Percentiles rank a stretch among this genome's conserved stretches.
Evolutionary conservation across 1,140 invertebrate species (phyloP).

Genomic region (Drosophila sturtevanti): DNA sequence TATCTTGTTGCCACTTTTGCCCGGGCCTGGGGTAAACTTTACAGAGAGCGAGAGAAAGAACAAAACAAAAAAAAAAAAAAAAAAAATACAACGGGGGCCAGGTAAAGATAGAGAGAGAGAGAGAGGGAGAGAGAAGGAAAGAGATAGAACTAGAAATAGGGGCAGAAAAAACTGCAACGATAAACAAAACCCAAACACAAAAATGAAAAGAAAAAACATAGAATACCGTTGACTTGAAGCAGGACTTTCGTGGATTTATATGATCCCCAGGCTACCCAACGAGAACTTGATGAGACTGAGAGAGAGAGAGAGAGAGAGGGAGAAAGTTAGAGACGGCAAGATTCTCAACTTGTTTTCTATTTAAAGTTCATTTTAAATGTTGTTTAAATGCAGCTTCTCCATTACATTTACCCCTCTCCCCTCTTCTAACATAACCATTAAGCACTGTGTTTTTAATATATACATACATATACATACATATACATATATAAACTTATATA

Average conservation of each 20-base stretch:
- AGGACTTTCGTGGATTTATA: slow-evolving; percentile 34
- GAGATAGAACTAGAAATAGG: neutral
- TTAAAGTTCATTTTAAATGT: slow-evolving; percentile 56
- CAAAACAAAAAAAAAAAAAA: slow-evolving; percentile 27
- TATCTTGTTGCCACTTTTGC: slow-evolving; percentile 61
- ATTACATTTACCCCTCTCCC: slow-evolving; percentile 5
- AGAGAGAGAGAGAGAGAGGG: neutral
- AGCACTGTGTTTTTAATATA: neutral
- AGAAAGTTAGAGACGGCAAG: neutral
- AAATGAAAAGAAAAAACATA: neutral
- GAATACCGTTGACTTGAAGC: slow-evolving; percentile 32
- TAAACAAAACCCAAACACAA: slow-evolving; percentile 59
- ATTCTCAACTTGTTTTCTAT: slow-evolving; percentile 37
- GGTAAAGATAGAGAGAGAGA: neutral
- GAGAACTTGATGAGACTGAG: neutral
- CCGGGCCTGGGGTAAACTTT: slow-evolving; percentile 50
- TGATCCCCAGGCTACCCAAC: slow-evolving; percentile 5
- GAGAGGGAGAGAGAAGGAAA: too few relatives aligned
- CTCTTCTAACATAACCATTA: neutral
- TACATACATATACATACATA: neutral
- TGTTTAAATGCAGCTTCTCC: slow-evolving; percentile 56
- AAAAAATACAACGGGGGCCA: slow-evolving; percentile 4
- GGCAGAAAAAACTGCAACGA: slow-evolving; percentile 41
- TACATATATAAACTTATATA: too few relatives aligned
- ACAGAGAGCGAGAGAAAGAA: slow-evolving; percentile 31